Evolutionary conservation across 2,888 invertebrate species (phyloP).

Genomic region (Nymphalis c-album): DNA sequence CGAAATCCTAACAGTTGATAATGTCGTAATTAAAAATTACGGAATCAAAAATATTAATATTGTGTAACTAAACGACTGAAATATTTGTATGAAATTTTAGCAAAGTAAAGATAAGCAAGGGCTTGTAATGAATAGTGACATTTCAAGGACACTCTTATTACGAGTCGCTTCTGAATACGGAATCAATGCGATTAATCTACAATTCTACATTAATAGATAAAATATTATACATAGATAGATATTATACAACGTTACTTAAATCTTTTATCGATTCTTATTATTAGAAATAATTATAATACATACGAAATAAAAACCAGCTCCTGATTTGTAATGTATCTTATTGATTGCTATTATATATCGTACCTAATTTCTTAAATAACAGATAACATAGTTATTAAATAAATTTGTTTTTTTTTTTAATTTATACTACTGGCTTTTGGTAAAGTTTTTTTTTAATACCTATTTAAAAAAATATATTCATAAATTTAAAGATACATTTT

Average conservation of each 20-base stretch:
- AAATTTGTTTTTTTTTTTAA: not conserved
- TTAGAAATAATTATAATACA: no score
- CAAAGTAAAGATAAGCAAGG: conserved; percentile 28
- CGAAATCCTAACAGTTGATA: not conserved
- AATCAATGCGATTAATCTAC: conserved; percentile 23
- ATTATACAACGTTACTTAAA: not conserved
- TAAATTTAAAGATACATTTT: not conserved
- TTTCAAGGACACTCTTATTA: conserved; percentile 35
- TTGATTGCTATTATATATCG: no score
- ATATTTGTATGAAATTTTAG: conserved; percentile 20
- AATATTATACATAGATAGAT: not conserved
- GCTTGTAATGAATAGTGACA: conserved; percentile 36
- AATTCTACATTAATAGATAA: conserved; percentile 12
- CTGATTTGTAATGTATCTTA: no score
- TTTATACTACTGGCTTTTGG: not conserved
- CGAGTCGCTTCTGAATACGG: conserved; percentile 25
- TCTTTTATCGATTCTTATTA: no score
- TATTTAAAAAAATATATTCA: no score
- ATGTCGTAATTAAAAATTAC: not conserved
- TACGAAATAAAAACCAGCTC: no score
- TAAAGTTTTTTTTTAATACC: no score
- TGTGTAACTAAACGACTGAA: not conserved
- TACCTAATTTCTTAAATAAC: no score
- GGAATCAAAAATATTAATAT: not conserved
- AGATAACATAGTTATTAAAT: no score